A percentile compares a stretch with the other conserved stretches of the same genome.
phyloP scores from a whole-genome alignment of 2,888 invertebrate species.

The Atrina japonica region DNA sequence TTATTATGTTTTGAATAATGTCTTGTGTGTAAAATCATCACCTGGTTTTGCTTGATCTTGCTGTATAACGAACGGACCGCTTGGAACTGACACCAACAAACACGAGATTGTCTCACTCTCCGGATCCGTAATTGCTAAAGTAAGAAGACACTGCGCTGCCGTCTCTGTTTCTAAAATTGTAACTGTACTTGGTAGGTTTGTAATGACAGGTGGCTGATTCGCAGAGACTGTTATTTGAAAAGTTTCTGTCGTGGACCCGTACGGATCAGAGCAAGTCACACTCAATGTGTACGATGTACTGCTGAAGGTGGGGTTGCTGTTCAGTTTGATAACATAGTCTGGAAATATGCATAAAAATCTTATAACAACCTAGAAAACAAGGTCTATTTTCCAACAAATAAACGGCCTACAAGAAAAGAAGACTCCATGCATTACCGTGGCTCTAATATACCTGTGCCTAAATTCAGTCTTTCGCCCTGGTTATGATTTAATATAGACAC shows the following conservation, averaged over 20 bases:
- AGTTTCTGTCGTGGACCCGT: slow-evolving; percentile 28
- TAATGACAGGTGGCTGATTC: slow-evolving; percentile 31
- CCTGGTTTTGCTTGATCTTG: slow-evolving; percentile 32
- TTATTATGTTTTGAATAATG: no score
- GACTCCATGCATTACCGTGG: no score
- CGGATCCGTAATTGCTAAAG: slow-evolving; percentile 28
- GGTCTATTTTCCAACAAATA: neutral
- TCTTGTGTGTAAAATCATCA: no score
- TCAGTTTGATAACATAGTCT: slow-evolving; percentile 17
- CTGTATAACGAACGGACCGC: slow-evolving; percentile 34
- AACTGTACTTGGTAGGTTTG: slow-evolving; percentile 25
- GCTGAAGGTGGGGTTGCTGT: slow-evolving; percentile 23
- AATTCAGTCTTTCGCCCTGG: no score
- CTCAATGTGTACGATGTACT: slow-evolving; percentile 27
- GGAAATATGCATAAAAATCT: slow-evolving; percentile 7
- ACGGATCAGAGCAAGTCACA: slow-evolving; percentile 33
- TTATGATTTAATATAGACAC: no score
- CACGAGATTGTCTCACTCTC: slow-evolving; percentile 32
- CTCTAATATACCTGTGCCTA: no score
- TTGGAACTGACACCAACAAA: slow-evolving; percentile 22
- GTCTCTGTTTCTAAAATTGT: slow-evolving; percentile 34
- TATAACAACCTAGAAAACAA: no score
- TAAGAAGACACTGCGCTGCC: slow-evolving; percentile 16
- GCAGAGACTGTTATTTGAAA: slow-evolving; percentile 29
- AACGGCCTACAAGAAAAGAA: no score